A percentile compares a stretch with the other conserved stretches of the same genome.
Conservation (phyloP, 2,113 vertebrate genomes). For the Vulpes ferrilata region DNA sequence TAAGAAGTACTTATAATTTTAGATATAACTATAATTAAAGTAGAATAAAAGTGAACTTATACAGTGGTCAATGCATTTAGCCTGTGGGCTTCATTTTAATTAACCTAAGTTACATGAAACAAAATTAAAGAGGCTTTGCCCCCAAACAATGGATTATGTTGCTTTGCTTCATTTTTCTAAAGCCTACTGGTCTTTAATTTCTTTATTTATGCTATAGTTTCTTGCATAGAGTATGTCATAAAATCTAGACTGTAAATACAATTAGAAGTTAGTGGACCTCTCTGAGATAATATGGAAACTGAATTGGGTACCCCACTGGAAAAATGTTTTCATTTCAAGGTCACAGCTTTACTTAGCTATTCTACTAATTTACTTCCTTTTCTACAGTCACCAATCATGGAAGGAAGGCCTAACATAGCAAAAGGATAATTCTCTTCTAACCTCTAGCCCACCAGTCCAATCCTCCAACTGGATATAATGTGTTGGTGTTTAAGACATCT, state of each 20-base stretch:
- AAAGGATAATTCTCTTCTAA: not conserved
- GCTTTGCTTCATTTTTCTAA: slow-evolving; percentile 43
- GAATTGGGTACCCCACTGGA: not conserved
- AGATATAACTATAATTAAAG: not conserved
- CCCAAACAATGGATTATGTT: not conserved
- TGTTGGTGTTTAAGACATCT: not conserved
- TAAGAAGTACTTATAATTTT: slow-evolving; percentile 16
- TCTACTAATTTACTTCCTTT: not conserved
- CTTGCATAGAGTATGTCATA: not conserved
- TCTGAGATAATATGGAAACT: not conserved
- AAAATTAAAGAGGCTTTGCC: not conserved
- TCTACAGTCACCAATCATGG: not conserved
- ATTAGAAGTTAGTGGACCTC: not conserved
- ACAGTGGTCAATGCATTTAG: not conserved
- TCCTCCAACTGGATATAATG: not conserved
- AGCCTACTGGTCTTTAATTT: not conserved
- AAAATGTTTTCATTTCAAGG: not conserved
- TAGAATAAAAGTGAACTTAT: slow-evolving; percentile 24
- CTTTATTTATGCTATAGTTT: not conserved
- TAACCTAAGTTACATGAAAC: not conserved
- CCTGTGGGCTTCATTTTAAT: not conserved
- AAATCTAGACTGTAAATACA: not conserved
- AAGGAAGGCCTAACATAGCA: not conserved
- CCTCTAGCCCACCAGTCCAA: not conserved
- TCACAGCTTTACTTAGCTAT: not conserved